Percentiles rank a stretch among this genome's conserved stretches.
phyloP scores from a whole-genome alignment of 2,888 invertebrate genomes.

The Polylopha cassiicola region DNA sequence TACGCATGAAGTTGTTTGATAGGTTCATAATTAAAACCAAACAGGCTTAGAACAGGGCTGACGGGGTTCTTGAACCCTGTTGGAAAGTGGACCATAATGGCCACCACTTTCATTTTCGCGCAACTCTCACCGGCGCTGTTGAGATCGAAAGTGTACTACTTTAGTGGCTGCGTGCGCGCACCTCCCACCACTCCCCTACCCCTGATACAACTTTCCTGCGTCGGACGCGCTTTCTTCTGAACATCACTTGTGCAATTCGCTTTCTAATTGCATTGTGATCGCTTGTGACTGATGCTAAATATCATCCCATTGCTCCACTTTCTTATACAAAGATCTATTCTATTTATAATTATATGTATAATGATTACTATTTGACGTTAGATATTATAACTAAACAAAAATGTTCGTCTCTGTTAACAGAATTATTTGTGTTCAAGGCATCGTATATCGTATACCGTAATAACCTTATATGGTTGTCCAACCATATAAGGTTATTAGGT shows the following conservation, averaged over 20 bases:
- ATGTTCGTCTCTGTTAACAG: no score
- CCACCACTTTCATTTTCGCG: constrained; percentile 80
- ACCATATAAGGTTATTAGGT: no score
- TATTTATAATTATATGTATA: constrained; percentile 16
- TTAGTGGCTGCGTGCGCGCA: constrained; percentile 69
- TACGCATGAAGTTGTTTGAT: constrained; percentile 16
- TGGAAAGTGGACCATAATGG: constrained; percentile 75
- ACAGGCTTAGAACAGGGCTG: constrained; percentile 49
- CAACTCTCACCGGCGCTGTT: constrained; percentile 73
- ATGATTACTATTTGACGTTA: no score
- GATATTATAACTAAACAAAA: no score
- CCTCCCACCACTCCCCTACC: constrained; percentile 36
- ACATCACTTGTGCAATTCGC: constrained; percentile 68
- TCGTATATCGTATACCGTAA: no score
- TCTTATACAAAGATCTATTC: constrained; percentile 35
- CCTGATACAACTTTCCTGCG: constrained; percentile 63
- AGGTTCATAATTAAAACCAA: constrained; percentile 46
- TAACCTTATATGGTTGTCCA: no score
- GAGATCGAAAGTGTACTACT: constrained; percentile 77
- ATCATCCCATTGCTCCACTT: constrained; percentile 60
- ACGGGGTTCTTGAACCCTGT: constrained; percentile 65
- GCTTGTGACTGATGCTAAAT: constrained; percentile 56
- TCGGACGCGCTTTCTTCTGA: constrained; percentile 69
- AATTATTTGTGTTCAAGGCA: no score
- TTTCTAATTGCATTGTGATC: constrained; percentile 76